These are phyloP conservation scores for Ylistrum balloti DNA, from an alignment of 1,140 invertebrate species.

Conservation along the genomic window DNA sequence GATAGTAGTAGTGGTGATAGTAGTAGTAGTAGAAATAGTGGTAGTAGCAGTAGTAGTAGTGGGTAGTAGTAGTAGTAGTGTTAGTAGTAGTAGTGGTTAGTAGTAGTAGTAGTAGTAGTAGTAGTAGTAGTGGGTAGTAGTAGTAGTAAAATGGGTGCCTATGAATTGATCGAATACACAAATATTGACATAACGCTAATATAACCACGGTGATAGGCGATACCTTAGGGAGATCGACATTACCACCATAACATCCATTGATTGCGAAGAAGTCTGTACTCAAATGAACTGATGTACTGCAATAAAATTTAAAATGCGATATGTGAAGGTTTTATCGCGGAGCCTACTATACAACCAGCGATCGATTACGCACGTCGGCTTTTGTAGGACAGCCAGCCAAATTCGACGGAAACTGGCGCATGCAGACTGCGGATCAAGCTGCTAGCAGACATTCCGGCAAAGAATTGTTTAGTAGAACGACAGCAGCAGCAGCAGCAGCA, in stretches of 20 bases:
- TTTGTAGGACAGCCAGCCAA: slow-evolving; percentile 23
- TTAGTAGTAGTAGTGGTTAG: slow-evolving; percentile 22
- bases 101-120: slow-evolving; percentile 13
- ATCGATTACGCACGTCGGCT: slow-evolving; percentile 30
- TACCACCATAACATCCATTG: too few species aligned
- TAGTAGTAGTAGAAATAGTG: background rate
- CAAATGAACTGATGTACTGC: slow-evolving; percentile 36
- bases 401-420: slow-evolving; percentile 24
- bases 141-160: background rate
- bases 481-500: slow-evolving; percentile 23
- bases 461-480: slow-evolving; percentile 4
- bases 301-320: slow-evolving; percentile 40
- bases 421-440: slow-evolving; percentile 12
- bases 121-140: slow-evolving; percentile 20
- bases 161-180: too few species aligned
- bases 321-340: slow-evolving; percentile 32
- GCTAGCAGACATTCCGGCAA: slow-evolving; percentile 33
- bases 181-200: too few species aligned
- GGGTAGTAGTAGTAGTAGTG: slow-evolving; percentile 10
- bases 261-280: too few species aligned
- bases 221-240: too few species aligned
- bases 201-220: too few species aligned
- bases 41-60: background rate
- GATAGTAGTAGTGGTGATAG: slow-evolving; percentile 11
- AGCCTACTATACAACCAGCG: slow-evolving; percentile 32